A percentile compares a stretch with the other conserved stretches of the same genome.
These are phyloP conservation scores for Neosilurus hyrtlii DNA, from an alignment of 2,797 vertebrate genomes.

Conservation along the genomic window DNA sequence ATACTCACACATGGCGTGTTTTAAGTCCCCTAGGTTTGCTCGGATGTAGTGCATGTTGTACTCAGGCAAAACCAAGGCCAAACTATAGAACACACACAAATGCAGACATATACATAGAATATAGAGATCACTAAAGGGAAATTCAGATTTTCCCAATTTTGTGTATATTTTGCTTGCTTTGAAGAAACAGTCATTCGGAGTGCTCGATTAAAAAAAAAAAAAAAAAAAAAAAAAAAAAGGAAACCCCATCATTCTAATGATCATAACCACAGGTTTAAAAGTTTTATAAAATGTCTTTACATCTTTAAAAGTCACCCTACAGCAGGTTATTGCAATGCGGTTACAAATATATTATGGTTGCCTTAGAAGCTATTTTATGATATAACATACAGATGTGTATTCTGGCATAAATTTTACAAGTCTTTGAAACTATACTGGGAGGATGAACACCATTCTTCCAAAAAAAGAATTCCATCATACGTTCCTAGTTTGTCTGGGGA, in stretches of 20 bases:
- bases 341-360: constrained; percentile 31
- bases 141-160: constrained; percentile 32
- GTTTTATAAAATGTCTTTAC: background rate
- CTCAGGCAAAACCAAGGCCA: constrained; percentile 93
- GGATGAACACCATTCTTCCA: constrained; percentile 13
- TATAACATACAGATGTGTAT: constrained; percentile 30
- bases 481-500: background rate
- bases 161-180: constrained; percentile 17
- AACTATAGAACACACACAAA: constrained; percentile 69
- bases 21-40: constrained; percentile 89
- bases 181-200: background rate
- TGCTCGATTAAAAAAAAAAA: background rate
- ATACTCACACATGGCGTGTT: constrained; percentile 92
- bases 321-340: constrained; percentile 23
- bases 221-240: no score
- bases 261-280: background rate
- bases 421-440: background rate
- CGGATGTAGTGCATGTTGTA: constrained; percentile 98
- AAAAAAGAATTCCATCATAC: background rate
- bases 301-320: constrained; percentile 5
- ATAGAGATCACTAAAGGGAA: constrained; percentile 30
- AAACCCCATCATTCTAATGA: background rate
- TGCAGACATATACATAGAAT: constrained; percentile 22
- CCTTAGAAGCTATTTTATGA: constrained; percentile 34
- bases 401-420: background rate